Conservation (phyloP, 2,888 invertebrate genomes). For the Epicampocera succincta region DNA sequence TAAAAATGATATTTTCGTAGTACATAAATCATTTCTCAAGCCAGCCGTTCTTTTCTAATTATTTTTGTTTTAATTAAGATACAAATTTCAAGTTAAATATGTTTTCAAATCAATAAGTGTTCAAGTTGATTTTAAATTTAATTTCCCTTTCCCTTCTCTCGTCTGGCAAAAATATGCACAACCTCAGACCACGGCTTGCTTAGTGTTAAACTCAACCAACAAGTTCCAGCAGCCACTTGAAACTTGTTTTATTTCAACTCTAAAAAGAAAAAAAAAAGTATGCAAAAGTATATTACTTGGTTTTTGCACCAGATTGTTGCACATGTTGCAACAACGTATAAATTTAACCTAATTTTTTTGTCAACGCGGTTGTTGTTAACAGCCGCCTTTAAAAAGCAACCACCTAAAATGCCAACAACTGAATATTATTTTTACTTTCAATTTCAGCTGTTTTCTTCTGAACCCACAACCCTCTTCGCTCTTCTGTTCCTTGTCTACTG, state of each 20-base stretch:
- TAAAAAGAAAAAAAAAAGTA: constrained; percentile 24
- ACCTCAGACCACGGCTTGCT: neutral
- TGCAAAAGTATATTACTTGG: constrained; percentile 57
- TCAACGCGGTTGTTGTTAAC: constrained; percentile 50
- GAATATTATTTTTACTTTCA: constrained; percentile 42
- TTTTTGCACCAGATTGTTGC: constrained; percentile 47
- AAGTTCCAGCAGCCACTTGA: constrained; percentile 17
- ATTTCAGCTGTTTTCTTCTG: constrained; percentile 51
- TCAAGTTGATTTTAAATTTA: no score
- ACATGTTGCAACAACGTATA: constrained; percentile 57
- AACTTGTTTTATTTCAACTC: constrained; percentile 49
- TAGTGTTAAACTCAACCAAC: constrained; percentile 55
- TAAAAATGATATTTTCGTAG: no score
- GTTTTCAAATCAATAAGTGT: no score
- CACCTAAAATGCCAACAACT: neutral
- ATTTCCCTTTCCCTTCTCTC: no score
- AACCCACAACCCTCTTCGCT: neutral
- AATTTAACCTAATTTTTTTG: constrained; percentile 65
- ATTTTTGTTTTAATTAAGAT: no score
- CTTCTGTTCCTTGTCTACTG: neutral
- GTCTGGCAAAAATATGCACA: no score
- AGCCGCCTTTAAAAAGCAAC: constrained; percentile 30
- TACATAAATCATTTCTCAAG: no score
- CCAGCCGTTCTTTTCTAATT: no score
- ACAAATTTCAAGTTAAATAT: no score